Evolutionary conservation across 2,113 vertebrate genomes (phyloP), one percentile per base, ranked within the genome.

Genomic region (Merops nubicus): DNA sequence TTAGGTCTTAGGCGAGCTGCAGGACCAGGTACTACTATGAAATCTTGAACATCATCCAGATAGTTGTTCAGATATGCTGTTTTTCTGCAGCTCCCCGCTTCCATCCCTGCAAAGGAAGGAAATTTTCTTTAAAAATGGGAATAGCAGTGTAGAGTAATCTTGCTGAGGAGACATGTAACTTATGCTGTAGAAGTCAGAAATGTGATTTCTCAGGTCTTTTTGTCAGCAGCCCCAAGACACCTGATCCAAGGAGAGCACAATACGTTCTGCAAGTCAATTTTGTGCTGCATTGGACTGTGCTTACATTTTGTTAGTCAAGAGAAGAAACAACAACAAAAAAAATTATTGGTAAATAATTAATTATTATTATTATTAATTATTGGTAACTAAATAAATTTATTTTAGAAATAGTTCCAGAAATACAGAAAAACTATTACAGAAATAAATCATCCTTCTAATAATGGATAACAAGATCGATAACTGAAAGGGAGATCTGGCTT

Each of bases 1-100:
- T 62, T 59, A 95, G 99, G 97, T 98, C 98, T 97, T 47, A 99
- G 93, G 33, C 99, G 98, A 96, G 98, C 98, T 69, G 99, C 99
- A 21, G 99, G 98, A 53, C 99, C 99, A 48, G 98, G 98, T 59
- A 99, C 88, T 94, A 99, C 85, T 8, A 89, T 89, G 87, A 99
- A 98, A 95, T 98, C 96, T 40, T 98, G 91, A 21, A 97, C 97
- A 42, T 98, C 87, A 1, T 97, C 94, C 79, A 98, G 91, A 87
- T 99, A 99, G 43, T 79, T 94, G n/a, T 97, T 98, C 74, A 99
- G 96, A 75, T 97, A 99, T 0, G 82, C 93, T 53, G 98, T 98
- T 96, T 97, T 99, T 45, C 98, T 95, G 95, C 99, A 99, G n/a
- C 97, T 98, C 13, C 98, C 99, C 91, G 98, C 97, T 77, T 99